Evolutionary conservation across 2,797 vertebrate species (phyloP).

Genomic region (Enteromius mattozi): DNA sequence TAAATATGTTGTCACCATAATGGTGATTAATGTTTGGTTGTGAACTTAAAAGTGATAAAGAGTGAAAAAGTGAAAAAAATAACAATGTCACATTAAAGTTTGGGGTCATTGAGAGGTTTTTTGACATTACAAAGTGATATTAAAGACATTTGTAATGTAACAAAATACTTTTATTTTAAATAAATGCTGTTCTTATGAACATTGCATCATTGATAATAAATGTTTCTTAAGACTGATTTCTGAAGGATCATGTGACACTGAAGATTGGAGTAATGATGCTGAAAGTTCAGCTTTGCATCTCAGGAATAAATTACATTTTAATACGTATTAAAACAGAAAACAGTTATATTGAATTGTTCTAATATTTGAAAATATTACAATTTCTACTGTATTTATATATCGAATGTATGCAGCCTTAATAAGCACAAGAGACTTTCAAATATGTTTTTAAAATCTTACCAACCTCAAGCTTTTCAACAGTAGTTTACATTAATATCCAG

Average conservation of each 20-base stretch:
- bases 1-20: conserved; percentile 19
- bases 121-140: not conserved
- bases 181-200: not conserved
- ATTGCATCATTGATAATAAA: not conserved
- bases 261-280: not conserved
- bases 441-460: not conserved
- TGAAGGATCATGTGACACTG: not conserved
- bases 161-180: not conserved
- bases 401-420: not conserved
- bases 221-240: not conserved
- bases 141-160: not conserved
- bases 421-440: not conserved
- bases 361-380: not conserved
- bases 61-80: not conserved
- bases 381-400: not conserved
- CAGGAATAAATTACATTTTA: not conserved
- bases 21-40: not conserved
- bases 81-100: not conserved
- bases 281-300: not conserved
- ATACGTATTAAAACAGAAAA: not conserved
- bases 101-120: not conserved
- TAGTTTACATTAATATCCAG: not conserved
- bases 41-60: not conserved
- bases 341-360: not conserved
- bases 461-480: not conserved